Percentiles rank a stretch among this genome's conserved stretches.
Conservation (phyloP, 2,113 vertebrate species). For the Numida meleagris region DNA sequence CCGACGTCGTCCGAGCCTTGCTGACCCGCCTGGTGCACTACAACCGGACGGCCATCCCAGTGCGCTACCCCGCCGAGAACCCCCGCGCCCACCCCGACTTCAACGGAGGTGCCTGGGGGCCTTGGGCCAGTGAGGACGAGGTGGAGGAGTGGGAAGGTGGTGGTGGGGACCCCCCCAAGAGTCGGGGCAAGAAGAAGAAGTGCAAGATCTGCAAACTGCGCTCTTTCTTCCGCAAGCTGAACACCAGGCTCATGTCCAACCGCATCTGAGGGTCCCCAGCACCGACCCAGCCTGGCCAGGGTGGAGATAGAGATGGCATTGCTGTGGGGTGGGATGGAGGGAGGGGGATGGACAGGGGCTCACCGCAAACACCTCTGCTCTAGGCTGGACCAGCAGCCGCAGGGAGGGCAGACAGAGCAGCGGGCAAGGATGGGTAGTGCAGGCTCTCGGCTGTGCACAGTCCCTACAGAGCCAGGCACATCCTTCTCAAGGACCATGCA, state of each 20-base stretch:
- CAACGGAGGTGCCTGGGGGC: slow-evolving; percentile 94
- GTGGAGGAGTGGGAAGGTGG: slow-evolving; percentile 78
- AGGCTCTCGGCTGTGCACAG: background rate
- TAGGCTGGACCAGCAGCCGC: background rate
- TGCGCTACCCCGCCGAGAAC: slow-evolving; percentile 93
- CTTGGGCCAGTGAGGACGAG: slow-evolving; percentile 91
- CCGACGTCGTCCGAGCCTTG: slow-evolving; percentile 89
- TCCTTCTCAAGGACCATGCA: background rate
- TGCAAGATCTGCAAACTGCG: slow-evolving; percentile 88
- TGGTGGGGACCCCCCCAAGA: slow-evolving; percentile 57
- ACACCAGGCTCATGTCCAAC: slow-evolving; percentile 93
- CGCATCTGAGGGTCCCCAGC: slow-evolving; percentile 82
- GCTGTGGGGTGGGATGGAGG: fast-evolving
- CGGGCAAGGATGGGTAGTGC: fast-evolving
- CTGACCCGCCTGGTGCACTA: slow-evolving; percentile 88
- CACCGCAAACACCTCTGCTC: background rate
- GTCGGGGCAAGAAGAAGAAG: slow-evolving; percentile 85
- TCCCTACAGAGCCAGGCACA: background rate
- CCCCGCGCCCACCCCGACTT: slow-evolving; percentile 90
- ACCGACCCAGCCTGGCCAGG: background rate
- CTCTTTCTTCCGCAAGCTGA: slow-evolving; percentile 92
- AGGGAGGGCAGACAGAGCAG: background rate
- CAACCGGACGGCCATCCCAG: slow-evolving; percentile 91
- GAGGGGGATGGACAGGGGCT: background rate
- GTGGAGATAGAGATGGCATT: background rate